Evolutionary conservation across 2,888 invertebrate genomes (phyloP), one percentile per base, ranked within the genome.

Genomic region (Eupeodes luniger): DNA sequence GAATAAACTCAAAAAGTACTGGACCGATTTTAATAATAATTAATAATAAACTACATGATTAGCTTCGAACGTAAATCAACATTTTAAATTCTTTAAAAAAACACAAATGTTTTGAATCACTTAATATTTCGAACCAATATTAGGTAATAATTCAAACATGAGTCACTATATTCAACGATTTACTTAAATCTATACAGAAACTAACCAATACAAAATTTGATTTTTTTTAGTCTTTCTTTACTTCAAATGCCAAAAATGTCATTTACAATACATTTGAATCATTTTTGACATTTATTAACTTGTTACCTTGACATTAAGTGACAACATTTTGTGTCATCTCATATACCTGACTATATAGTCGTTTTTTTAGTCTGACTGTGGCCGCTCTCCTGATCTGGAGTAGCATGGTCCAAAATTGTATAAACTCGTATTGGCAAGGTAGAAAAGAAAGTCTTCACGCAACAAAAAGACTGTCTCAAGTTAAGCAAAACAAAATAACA

Each of bases 211-310:
- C 0, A 7, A 4, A 4, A 55, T 2, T 4, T 5, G 1, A 11
- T 14, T 57, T 27, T 0, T 57, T 57, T 27, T 34, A 27, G 6
- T 57, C 5, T 55, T 1, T 55, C 6, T 34, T 27, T 12, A 5
- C 3, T 57, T 14, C 14, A 47, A 61, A 47, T 34, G 61, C 14
- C 67, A 27, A 62, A 19, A 64, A 16, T 79, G 76, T 76, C 75
- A 81, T 70, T 59, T 69, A 47, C 55, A 81, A 81, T 66, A 67
- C 53, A 77, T 74, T 49, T 59, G 16, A 47, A 64, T 64, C 27
- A 55, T 34, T 70, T 79, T 19, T 80, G 83, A 87, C 83, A 72
- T 79, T 83, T 87, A 87, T 87, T 87, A 83, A 87, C 86, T 83
- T 87, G 76, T 77, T 72, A 76, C 59, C 19, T 5, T 55, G 76